These are phyloP conservation scores for Octodon degus DNA, from an alignment of 2,113 vertebrate species.

Conservation along the genomic window DNA sequence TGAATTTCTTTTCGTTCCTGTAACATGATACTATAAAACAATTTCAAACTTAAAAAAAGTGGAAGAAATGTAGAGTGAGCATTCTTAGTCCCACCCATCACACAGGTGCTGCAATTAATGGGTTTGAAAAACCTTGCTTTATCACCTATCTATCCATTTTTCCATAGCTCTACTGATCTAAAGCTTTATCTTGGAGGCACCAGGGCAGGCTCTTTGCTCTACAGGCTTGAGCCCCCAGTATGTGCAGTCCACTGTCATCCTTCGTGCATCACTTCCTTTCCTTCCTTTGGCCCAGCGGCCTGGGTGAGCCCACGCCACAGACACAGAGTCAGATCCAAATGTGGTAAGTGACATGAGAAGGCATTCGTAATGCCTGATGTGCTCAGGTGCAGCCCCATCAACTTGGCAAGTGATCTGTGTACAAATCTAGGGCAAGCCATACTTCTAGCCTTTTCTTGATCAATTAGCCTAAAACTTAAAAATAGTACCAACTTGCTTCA, in stretches of 20 bases:
- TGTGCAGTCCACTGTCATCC: background rate
- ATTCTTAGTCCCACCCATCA: too few species aligned
- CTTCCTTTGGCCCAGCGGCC: background rate
- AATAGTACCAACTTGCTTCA: background rate
- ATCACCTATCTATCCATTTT: background rate
- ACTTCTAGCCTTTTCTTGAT: conserved; percentile 7
- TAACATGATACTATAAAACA: background rate
- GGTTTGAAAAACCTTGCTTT: background rate
- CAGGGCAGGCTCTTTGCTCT: background rate
- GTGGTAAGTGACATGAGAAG: background rate
- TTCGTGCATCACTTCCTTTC: background rate
- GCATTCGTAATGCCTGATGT: background rate
- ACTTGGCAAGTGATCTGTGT: background rate
- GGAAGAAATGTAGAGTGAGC: background rate
- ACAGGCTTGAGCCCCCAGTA: background rate
- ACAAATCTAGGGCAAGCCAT: background rate
- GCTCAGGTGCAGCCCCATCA: background rate
- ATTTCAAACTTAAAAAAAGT: background rate
- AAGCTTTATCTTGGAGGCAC: background rate
- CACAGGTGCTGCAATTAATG: background rate
- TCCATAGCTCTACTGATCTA: background rate
- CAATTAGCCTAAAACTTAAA: background rate
- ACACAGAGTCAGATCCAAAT: background rate
- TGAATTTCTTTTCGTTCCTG: background rate
- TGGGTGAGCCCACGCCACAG: background rate